Evolutionary conservation across 2,797 vertebrate species (phyloP), one percentile per base, ranked within the genome.

Genomic region (Ctenopoma kingsleyae): DNA sequence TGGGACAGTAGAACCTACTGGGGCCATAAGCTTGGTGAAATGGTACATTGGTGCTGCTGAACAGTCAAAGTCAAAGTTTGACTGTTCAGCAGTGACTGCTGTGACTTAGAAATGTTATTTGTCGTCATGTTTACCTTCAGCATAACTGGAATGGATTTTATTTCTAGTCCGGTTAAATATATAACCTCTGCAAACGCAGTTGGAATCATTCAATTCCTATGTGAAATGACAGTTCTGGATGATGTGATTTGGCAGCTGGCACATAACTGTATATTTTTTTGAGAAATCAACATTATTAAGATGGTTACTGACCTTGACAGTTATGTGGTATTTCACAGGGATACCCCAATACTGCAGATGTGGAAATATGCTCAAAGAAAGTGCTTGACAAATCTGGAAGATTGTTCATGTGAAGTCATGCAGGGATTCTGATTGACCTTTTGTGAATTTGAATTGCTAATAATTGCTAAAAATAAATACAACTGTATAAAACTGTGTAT

Each of bases 311-410:
- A 85, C 84, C 77, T 77, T 88, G 89, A 93, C 92, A 86, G 86
- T 81, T 87, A 87, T 90, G 87, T 70, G 72, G 71, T 89, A 74
- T 91, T 90, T 90, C 77, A 84, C 82, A 71, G 84, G 74, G 81
- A 85, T 84, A 82, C 74, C 81, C 75, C 78, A 73, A 79, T 74
- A 69, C 58, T 71, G 71, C 86, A 81, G 77, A 89, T 82, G 87
- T 82, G 66, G 87, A 89, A 89, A 93, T 93, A 88, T 93, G 90
- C 88, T 86, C 46, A 22, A 55, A 82, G 67, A 86, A 80, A 69
- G 65, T 32, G 54, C 66, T 81, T 77, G 74, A 84, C 85, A 87
- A 86, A 89, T 91, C 91, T 90, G 92, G 85, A 88, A 75, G n/a
- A 85, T 81, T 75, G 69, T 85, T 76, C 64, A 23, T 50, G 54